phyloP scores from a whole-genome alignment of 2,888 invertebrate genomes.

The Tenthredo mesomela region DNA sequence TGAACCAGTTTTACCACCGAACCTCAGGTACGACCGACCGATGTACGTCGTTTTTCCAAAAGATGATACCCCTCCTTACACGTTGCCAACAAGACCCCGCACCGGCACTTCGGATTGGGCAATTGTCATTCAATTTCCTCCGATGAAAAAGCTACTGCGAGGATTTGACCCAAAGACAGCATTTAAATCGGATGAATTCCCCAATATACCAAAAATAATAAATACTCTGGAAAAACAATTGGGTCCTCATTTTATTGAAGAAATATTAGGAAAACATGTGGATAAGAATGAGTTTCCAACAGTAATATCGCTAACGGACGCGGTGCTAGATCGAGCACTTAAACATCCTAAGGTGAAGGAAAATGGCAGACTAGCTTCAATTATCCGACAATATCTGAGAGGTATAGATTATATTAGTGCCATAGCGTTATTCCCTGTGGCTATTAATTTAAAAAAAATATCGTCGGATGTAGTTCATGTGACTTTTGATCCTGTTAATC shows the following conservation, averaged over 20 bases:
- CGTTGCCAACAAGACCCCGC: background rate
- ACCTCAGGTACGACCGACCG: background rate
- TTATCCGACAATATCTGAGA: conserved; percentile 51
- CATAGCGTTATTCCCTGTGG: conserved; percentile 57
- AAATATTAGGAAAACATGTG: conserved; percentile 54
- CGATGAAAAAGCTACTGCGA: conserved; percentile 4
- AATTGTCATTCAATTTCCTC: background rate
- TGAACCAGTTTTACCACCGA: conserved; percentile 42
- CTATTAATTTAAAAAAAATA: conserved; percentile 49
- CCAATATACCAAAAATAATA: conserved; percentile 41
- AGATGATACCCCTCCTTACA: conserved; percentile 16
- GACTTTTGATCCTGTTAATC: conserved; percentile 53
- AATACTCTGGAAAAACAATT: conserved; percentile 50
- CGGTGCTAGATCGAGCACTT: conserved; percentile 54
- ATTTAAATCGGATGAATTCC: conserved; percentile 10
- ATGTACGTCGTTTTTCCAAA: conserved; percentile 29
- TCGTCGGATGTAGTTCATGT: conserved; percentile 55
- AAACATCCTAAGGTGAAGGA: conserved; percentile 41
- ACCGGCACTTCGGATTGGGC: background rate
- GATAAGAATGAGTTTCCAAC: conserved; percentile 55
- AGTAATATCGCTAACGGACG: conserved; percentile 56
- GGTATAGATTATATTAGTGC: conserved; percentile 56
- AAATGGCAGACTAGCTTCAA: background rate
- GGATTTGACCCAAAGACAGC: background rate
- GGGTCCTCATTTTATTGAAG: conserved; percentile 53